Evolutionary conservation across 2,113 vertebrate genomes (phyloP), one percentile per base, ranked within the genome.

Genomic region (Peromyscus leucopus): DNA sequence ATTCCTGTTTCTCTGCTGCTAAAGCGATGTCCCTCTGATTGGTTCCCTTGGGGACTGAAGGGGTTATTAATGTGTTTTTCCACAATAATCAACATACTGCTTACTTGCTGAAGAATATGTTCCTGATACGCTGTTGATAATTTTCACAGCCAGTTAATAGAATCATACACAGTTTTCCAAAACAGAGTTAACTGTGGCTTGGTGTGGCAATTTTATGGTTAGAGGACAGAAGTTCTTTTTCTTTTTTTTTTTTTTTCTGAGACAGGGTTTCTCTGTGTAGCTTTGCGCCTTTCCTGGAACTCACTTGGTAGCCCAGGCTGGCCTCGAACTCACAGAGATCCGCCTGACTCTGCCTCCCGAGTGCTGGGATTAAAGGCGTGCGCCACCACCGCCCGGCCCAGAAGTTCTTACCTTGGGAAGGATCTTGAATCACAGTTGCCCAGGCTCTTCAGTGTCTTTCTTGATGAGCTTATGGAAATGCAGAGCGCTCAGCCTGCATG

Each of bases 101-200:
- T 84, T 26, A 10, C 11, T 91, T 74, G 39, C 59, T 89, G 26
- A 72, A 79, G 85, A 84, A 86, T 26, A 22, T 75, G 17, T 94
- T 89, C 39, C 31, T 19, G 7, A 5, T 36, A 26, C 74, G 42
- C 55, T 85, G 10, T 87, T 63, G 46, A 59, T 94, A 59, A 39
- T 24, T 91, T 75, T 97, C 79, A n/a, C 78, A 33, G 65, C 88
- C 51, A 95, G 9, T 71, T 90, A 59, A 83, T 82, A 72, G 75
- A 71, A 76, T 90, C 13, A 42, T 72, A 57, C 6, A 0, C 79
- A 89, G 72, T 94, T 84, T 80, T 82, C 19, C 65, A 90, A 88
- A 87, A 84, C 15, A 59, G n/a, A 75, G 55, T 94, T 94, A 63
- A 75, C 78, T 92, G 36, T 71, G 82, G 19, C 59, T 94, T 88